Evolutionary conservation across 2,113 vertebrate genomes (phyloP).

Genomic region (Lepidothrix coronata): DNA sequence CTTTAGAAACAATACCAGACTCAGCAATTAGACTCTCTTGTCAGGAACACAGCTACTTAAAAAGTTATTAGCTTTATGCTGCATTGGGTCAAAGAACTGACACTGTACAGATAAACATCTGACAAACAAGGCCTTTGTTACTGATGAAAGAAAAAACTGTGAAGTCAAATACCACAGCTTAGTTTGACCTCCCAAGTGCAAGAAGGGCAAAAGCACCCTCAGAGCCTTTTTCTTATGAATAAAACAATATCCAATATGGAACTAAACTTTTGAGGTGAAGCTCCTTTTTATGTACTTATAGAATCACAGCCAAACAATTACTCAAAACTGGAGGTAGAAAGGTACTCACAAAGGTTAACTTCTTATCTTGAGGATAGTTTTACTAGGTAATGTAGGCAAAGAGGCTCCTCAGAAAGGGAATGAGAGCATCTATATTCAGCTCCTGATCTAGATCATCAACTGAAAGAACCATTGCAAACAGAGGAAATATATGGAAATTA

Average conservation of each 20-base stretch:
- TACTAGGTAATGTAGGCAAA: background rate
- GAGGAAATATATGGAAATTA: background rate
- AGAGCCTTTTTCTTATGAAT: background rate
- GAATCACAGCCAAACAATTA: background rate
- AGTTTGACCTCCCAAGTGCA: background rate
- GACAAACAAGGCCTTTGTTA: background rate
- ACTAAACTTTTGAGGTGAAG: background rate
- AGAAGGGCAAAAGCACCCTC: background rate
- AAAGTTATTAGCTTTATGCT: background rate
- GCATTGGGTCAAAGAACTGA: background rate
- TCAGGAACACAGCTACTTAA: background rate
- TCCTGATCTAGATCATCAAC: conserved; percentile 8
- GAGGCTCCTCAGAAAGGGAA: background rate
- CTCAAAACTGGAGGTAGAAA: background rate
- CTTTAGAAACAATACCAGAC: background rate
- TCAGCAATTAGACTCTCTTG: background rate
- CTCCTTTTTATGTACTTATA: background rate
- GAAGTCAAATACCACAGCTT: background rate
- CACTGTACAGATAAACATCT: background rate
- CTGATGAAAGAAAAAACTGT: background rate
- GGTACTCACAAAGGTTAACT: background rate
- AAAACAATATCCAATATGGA: background rate
- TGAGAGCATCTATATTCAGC: conserved; percentile 30
- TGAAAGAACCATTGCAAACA: background rate
- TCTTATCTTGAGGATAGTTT: background rate